phyloP scores from a whole-genome alignment of 2,888 invertebrate genomes.

The Rhodophaea formosa region DNA sequence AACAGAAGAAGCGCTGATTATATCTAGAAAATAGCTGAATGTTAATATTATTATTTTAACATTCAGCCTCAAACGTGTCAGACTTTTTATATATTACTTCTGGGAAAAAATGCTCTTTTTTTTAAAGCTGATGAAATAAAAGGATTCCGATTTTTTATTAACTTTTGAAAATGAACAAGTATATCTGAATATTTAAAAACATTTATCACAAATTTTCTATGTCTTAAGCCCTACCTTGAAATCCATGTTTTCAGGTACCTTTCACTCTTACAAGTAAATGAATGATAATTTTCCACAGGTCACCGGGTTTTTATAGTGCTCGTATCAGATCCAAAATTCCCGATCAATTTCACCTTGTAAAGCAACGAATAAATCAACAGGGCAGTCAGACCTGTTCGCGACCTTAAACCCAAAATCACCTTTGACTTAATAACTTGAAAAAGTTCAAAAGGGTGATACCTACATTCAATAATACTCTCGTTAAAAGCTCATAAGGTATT shows the following conservation, averaged over 20 bases:
- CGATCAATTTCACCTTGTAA: conserved; percentile 33
- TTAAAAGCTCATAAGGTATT: background rate
- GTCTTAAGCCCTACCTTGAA: conserved; percentile 38
- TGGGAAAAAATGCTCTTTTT: too few relatives aligned
- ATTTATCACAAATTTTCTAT: background rate
- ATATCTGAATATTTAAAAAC: background rate
- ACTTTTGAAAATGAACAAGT: background rate
- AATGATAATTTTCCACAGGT: conserved; percentile 43
- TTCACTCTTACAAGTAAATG: conserved; percentile 30
- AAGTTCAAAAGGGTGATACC: conserved; percentile 20
- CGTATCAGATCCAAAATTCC: conserved; percentile 37
- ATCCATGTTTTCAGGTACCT: conserved; percentile 39
- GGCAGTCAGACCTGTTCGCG: conserved; percentile 42
- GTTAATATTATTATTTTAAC: too few relatives aligned
- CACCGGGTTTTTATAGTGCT: conserved; percentile 50
- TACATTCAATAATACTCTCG: background rate
- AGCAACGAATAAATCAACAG: conserved; percentile 31
- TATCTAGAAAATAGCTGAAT: too few relatives aligned
- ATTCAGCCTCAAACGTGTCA: too few relatives aligned
- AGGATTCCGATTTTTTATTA: too few relatives aligned
- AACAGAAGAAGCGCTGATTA: too few relatives aligned
- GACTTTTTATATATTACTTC: background rate
- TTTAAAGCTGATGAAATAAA: too few relatives aligned
- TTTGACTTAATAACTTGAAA: conserved; percentile 36
- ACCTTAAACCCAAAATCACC: conserved; percentile 52